Evolutionary conservation across 2,113 vertebrate genomes (phyloP).

Genomic region (Carassius carassius): DNA sequence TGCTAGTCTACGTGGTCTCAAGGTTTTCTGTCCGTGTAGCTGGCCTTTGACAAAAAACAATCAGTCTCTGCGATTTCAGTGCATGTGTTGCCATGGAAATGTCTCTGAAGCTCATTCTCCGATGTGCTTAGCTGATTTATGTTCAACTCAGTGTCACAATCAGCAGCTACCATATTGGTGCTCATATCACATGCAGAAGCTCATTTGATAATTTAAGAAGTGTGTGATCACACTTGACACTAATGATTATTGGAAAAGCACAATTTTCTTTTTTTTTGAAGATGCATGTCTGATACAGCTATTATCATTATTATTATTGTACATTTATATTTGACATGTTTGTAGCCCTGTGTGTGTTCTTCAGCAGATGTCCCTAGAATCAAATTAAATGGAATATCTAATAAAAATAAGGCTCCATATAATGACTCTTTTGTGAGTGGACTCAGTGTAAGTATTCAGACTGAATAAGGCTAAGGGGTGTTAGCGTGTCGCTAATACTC

Average conservation of each 20-base stretch:
- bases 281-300: neutral
- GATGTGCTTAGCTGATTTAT: conserved; percentile 53
- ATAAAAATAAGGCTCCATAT: conserved; percentile 4
- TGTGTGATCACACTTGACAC: neutral
- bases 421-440: conserved; percentile 25
- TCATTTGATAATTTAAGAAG: neutral
- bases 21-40: conserved; percentile 64
- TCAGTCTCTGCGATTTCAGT: conserved; percentile 43
- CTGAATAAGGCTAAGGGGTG: conserved; percentile 42
- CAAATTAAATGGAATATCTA: neutral
- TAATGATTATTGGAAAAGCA: neutral
- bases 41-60: conserved; percentile 42
- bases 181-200: conserved; percentile 29
- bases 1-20: conserved; percentile 62
- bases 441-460: neutral
- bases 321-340: neutral
- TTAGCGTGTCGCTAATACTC: conserved; percentile 43
- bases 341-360: neutral
- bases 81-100: conserved; percentile 78
- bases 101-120: conserved; percentile 68
- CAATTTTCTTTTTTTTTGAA: too few species aligned
- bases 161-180: conserved; percentile 22
- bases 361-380: neutral
- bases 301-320: neutral
- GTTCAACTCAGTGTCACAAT: conserved; percentile 35